Conservation (phyloP, 1,140 invertebrate species). For the Drosophila murphyi region DNA sequence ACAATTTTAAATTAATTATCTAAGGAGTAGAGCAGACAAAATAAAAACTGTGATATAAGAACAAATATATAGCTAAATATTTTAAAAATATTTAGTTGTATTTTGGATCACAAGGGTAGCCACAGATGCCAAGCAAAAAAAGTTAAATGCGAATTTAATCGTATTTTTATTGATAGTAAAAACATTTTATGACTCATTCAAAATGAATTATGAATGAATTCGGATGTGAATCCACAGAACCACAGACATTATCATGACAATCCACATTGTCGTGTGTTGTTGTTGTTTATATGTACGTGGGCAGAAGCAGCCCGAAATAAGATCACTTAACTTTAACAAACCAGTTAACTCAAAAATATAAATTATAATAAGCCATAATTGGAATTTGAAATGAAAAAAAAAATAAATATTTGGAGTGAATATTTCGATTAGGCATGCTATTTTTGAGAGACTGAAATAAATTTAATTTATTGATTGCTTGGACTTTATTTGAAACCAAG, state of each 20-base stretch:
- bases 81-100: conserved; percentile 55
- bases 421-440: too few relatives aligned
- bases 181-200: conserved; percentile 70
- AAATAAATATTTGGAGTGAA: too few relatives aligned
- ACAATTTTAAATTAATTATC: background rate
- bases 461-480: too few relatives aligned
- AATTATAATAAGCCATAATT: too few relatives aligned
- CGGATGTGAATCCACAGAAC: conserved; percentile 29
- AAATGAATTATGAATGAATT: conserved; percentile 83
- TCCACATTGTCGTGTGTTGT: conserved; percentile 26
- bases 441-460: too few relatives aligned
- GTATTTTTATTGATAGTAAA: conserved; percentile 84
- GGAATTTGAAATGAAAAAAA: too few relatives aligned
- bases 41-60: background rate
- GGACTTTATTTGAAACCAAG: too few relatives aligned
- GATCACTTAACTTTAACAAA: too few relatives aligned
- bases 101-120: conserved; percentile 15
- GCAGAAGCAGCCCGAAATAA: too few relatives aligned
- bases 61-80: conserved; percentile 45
- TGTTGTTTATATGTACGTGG: background rate
- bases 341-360: too few relatives aligned
- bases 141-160: conserved; percentile 83
- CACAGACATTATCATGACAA: conserved; percentile 2
- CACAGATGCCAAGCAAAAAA: conserved; percentile 50
- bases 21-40: background rate